Conservation (phyloP, 2,113 vertebrate species). For the Neotoma lepida region DNA sequence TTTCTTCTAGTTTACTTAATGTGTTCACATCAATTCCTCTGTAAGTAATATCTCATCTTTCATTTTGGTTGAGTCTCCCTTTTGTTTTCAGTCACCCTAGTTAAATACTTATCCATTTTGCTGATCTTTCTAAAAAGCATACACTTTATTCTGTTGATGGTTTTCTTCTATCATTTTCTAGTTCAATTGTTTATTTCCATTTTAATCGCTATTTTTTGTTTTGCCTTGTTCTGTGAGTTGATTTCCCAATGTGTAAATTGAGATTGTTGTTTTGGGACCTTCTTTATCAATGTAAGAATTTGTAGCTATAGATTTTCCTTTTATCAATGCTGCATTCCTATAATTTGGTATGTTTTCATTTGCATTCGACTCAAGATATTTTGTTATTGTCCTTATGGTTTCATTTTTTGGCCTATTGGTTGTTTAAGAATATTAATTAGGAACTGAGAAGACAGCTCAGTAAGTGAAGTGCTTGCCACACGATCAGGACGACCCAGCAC, state of each 20-base stretch:
- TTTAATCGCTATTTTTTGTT: not conserved
- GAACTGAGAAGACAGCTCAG: not conserved
- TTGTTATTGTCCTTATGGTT: not conserved
- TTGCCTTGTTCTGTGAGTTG: not conserved
- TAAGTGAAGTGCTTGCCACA: too few species aligned
- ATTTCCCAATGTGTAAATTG: not conserved
- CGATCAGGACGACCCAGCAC: not conserved
- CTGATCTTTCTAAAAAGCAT: conserved; percentile 1
- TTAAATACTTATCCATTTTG: not conserved
- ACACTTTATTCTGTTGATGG: not conserved
- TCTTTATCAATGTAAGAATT: conserved; percentile 7
- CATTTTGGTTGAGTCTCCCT: not conserved
- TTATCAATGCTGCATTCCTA: not conserved
- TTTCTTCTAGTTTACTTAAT: not conserved
- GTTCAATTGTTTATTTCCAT: not conserved
- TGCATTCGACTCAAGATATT: not conserved
- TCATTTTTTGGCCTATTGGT: not conserved
- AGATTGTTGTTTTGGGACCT: not conserved
- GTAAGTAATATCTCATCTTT: conserved; percentile 5
- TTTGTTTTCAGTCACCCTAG: not conserved
- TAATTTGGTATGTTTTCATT: not conserved
- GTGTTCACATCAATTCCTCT: not conserved
- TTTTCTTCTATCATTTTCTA: not conserved
- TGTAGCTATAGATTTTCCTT: not conserved
- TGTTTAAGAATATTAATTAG: not conserved